Evolutionary conservation across 1,140 invertebrate species (phyloP), one percentile per base, ranked within the genome.

Genomic region (Oedothorax gibbosus): DNA sequence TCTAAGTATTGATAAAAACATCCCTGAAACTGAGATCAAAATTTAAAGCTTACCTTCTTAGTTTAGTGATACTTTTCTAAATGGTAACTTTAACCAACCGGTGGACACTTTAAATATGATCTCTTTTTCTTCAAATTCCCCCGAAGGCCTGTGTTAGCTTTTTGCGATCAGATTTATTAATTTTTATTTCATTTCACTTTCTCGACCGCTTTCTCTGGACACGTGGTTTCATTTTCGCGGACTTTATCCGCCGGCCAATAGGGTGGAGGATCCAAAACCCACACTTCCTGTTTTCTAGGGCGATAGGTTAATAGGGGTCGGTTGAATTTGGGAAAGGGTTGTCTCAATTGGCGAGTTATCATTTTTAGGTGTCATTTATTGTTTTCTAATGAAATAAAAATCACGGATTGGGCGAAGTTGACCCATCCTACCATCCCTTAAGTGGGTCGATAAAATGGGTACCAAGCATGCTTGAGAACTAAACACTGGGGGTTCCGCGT

Each of bases 121-220:
- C 72, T 18, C 72, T 15, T 75, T 75, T 35, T 15, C 49, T 12
- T 60, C 14, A 35, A 35, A 35, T 5, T 35, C 35, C 35, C 35
- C 35, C 54, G 21, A 75, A 51, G 53, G n/a, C 72, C 72, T 21
- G n/a, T 60, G 72, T 53, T 75, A 18, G 9, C 54, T 68, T 71
- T 71, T 53, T n/a, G 54, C n/a, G n/a, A 71, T 20, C 72, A 21
- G 72, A 75, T 75, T 75, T 75, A 75, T 75, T 60, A 75, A 75
- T 56, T 75, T 75, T 60, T 10, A 15, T 75, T 56, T 57, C 72
- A 57, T 75, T 75, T 75, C 54, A 21, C 72, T 75, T 75, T 71
- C 68, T 51, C 54, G 68, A 54, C 68, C 68, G n/a, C 15, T 7
- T 14, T 60, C 64, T 20, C 54, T 60, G 35, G n/a, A 53, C 54